A percentile compares a stretch with the other conserved stretches of the same genome.
Evolutionary conservation across 2,113 vertebrate genomes (phyloP).

Genomic region (Rutilus rutilus): DNA sequence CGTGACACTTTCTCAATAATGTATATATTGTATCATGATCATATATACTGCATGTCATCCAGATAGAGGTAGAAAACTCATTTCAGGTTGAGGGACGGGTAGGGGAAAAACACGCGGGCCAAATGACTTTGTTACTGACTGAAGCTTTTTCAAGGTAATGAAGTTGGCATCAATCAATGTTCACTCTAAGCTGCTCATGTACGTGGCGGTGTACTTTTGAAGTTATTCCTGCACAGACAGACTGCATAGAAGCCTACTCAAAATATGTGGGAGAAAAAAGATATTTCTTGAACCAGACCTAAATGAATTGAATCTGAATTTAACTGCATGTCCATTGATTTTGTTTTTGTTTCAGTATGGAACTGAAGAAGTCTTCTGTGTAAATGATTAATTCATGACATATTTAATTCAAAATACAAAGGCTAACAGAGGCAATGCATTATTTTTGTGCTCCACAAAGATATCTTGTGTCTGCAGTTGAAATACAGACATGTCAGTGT

Average conservation of each 20-base stretch:
- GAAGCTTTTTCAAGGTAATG: slow-evolving; percentile 14
- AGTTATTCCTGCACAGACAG: neutral
- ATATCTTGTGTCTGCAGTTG: neutral
- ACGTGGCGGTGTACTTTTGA: neutral
- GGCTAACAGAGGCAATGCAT: neutral
- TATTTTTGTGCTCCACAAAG: neutral
- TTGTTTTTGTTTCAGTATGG: neutral
- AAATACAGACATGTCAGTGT: neutral
- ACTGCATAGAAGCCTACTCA: neutral
- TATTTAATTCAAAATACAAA: neutral
- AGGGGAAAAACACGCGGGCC: neutral
- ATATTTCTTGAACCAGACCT: neutral
- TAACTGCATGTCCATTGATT: neutral
- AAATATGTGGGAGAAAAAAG: neutral
- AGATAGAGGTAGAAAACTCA: neutral
- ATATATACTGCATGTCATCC: neutral
- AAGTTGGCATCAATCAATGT: slow-evolving; percentile 23
- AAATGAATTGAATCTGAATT: neutral
- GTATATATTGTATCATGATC: slow-evolving; percentile 11
- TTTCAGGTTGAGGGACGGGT: neutral
- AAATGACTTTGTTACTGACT: neutral
- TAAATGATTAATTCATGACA: neutral
- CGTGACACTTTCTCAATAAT: slow-evolving; percentile 20
- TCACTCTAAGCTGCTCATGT: slow-evolving; percentile 7
- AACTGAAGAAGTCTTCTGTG: neutral